phyloP scores from a whole-genome alignment of 2,113 vertebrate genomes.

The Gymnogyps californianus region DNA sequence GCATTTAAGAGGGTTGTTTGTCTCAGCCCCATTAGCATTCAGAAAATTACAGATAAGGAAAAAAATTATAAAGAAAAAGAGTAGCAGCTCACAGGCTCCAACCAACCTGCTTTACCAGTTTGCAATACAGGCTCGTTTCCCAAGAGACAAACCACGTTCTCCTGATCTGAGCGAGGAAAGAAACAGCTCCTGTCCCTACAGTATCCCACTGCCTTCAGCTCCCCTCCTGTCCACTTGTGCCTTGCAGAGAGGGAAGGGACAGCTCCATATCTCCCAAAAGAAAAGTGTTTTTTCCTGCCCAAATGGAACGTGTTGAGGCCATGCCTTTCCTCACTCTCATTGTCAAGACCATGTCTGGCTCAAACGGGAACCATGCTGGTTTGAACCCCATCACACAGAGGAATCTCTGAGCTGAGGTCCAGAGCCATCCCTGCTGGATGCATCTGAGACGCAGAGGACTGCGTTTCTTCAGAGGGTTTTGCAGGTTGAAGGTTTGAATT shows the following conservation, averaged over 20 bases:
- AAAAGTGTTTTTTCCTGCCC: background rate
- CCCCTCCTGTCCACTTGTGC: too few relatives aligned
- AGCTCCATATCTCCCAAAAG: background rate
- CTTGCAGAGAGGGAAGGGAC: background rate
- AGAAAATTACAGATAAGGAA: background rate
- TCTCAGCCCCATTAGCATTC: background rate
- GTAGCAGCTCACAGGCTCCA: background rate
- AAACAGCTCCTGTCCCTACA: background rate
- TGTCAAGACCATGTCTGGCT: fast-evolving
- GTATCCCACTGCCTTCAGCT: background rate
- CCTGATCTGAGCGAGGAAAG: background rate
- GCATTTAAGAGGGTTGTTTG: background rate
- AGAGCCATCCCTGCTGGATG: background rate
- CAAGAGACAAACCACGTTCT: background rate
- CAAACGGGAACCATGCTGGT: fast-evolving
- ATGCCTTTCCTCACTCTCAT: background rate
- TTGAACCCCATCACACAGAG: background rate
- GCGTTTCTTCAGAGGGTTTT: background rate
- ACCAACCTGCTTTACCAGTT: background rate
- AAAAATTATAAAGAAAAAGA: background rate
- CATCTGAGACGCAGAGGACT: fast-evolving
- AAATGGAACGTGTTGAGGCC: background rate
- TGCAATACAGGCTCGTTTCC: background rate
- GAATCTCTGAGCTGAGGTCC: background rate
- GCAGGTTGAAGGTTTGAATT: background rate